phyloP scores from a whole-genome alignment of 2,113 vertebrate species.

The Gallinago undulata region DNA sequence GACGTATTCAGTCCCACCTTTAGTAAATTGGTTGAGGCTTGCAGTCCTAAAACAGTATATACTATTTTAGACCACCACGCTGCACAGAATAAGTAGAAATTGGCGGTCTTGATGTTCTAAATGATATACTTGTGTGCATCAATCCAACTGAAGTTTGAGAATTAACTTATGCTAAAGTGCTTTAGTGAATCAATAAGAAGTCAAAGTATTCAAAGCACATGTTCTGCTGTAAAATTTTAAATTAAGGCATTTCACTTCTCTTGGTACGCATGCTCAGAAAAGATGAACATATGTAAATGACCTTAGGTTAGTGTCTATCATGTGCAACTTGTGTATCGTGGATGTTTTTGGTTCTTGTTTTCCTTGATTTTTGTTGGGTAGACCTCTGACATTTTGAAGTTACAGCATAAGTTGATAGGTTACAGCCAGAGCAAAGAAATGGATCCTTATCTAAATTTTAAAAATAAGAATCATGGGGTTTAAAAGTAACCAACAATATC shows the following conservation, averaged over 20 bases:
- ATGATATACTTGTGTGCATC: background rate
- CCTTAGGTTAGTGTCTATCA: slow-evolving; percentile 9
- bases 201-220: background rate
- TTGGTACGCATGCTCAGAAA: slow-evolving; percentile 2
- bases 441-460: background rate
- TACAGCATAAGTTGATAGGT: background rate
- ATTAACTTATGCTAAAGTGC: background rate
- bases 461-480: background rate
- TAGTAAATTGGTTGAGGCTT: background rate
- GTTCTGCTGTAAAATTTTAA: background rate
- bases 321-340: slow-evolving; percentile 8
- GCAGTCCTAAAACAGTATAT: background rate
- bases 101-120: background rate
- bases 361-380: slow-evolving; percentile 12
- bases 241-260: slow-evolving; percentile 10
- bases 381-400: background rate
- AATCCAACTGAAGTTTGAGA: background rate
- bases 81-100: background rate
- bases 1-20: background rate
- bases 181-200: background rate
- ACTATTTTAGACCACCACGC: background rate
- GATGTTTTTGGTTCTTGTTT: background rate
- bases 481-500: background rate
- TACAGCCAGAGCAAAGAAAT: background rate
- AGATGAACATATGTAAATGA: background rate